Conservation (phyloP, 2,113 vertebrate genomes). For the Lagopus leucura region DNA sequence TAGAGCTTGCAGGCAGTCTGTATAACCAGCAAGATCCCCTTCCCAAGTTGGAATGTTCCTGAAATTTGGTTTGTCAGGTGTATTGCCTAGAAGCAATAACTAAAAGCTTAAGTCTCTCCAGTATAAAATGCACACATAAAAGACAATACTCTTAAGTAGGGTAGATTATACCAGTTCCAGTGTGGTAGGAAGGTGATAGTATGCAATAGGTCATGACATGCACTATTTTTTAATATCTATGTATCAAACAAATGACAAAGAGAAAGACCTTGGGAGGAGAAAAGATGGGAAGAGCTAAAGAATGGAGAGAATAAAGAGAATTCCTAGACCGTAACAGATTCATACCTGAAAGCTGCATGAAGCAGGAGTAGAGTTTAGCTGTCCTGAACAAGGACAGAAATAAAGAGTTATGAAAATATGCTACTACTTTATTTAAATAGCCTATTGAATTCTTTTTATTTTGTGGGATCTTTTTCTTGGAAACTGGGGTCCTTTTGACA, state of each 20-base stretch:
- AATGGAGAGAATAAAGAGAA: conserved; percentile 4
- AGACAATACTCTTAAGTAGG: neutral
- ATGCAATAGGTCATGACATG: neutral
- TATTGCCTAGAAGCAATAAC: neutral
- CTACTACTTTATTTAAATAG: conserved; percentile 56
- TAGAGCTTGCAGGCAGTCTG: neutral
- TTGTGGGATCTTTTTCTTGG: conserved; percentile 57
- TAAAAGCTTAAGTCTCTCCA: neutral
- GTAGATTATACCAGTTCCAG: neutral
- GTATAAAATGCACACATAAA: neutral
- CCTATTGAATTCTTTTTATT: conserved; percentile 59
- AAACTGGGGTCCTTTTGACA: conserved; percentile 64
- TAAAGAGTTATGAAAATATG: conserved; percentile 52
- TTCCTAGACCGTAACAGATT: neutral
- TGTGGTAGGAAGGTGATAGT: neutral
- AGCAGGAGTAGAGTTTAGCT: neutral
- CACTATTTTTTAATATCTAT: neutral
- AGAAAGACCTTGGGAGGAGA: neutral
- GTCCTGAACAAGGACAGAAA: conserved; percentile 17
- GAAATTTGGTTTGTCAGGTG: neutral
- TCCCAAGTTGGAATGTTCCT: neutral
- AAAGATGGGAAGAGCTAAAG: neutral
- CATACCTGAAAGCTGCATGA: neutral
- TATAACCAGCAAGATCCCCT: neutral
- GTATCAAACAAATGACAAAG: neutral